These are phyloP conservation scores for Uria lomvia DNA, from an alignment of 2,113 vertebrate genomes.

Conservation along the genomic window DNA sequence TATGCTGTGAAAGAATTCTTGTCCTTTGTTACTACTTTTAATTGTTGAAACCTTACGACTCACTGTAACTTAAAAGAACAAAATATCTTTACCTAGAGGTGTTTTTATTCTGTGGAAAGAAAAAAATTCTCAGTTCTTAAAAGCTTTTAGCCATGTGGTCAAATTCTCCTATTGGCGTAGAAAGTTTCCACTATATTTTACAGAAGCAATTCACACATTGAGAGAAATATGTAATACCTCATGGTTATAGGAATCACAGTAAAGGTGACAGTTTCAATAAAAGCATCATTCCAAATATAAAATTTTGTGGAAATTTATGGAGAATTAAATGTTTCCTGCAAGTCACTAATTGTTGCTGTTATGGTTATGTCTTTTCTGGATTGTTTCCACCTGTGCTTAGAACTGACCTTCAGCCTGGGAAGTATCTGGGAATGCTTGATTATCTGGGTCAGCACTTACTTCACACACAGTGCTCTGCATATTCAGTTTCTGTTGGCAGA, in stretches of 20 bases:
- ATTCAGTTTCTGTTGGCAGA: neutral
- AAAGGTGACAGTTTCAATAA: neutral
- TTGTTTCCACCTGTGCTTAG: neutral
- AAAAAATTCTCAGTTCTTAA: neutral
- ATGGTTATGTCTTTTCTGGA: neutral
- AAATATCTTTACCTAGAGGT: neutral
- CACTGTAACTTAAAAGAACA: neutral
- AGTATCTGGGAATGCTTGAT: neutral
- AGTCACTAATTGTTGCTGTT: neutral
- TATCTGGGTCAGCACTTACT: neutral
- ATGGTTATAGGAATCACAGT: neutral
- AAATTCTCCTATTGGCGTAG: neutral
- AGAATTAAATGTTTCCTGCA: neutral
- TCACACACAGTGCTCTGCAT: neutral
- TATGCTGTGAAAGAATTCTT: neutral
- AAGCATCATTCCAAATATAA: neutral
- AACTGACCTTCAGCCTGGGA: neutral
- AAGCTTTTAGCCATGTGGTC: neutral
- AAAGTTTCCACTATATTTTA: neutral
- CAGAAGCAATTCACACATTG: neutral
- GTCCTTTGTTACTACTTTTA: neutral
- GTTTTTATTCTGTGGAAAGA: neutral
- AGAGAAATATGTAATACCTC: neutral
- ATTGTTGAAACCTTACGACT: neutral
- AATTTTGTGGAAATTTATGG: neutral